These are phyloP conservation scores for Thalassarche chlororhynchos DNA, from an alignment of 2,113 vertebrate species.

Conservation along the genomic window DNA sequence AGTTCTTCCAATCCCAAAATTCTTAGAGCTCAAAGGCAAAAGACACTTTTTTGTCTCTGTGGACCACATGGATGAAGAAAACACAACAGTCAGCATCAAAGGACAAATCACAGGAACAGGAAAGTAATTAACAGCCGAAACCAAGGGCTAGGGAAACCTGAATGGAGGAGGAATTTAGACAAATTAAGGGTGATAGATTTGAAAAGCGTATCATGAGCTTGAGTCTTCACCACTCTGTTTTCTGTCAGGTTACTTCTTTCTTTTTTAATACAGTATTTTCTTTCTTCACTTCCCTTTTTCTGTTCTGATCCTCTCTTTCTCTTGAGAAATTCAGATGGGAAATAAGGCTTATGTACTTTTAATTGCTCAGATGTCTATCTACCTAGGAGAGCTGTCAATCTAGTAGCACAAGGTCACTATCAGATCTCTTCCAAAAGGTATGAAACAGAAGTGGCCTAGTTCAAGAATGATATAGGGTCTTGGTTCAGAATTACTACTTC, in stretches of 20 bases:
- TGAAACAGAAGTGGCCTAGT: neutral
- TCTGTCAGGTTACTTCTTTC: neutral
- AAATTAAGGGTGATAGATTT: neutral
- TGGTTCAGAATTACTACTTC: neutral
- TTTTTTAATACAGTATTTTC: neutral
- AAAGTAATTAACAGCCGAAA: neutral
- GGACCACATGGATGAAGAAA: neutral
- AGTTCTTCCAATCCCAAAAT: neutral
- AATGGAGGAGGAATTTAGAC: neutral
- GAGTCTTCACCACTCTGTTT: neutral
- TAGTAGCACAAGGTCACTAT: neutral
- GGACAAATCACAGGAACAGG: neutral
- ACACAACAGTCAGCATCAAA: neutral
- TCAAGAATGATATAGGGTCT: neutral
- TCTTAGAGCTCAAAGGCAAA: neutral
- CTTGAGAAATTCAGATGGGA: neutral
- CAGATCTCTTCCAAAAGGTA: neutral
- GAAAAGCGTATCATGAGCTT: neutral
- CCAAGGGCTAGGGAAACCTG: neutral
- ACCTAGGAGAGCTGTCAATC: fast-evolving
- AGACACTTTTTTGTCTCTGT: neutral
- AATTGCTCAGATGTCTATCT: neutral
- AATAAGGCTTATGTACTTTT: neutral
- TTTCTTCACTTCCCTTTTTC: neutral
- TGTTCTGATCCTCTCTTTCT: neutral